Conservation (phyloP, 2,797 vertebrate genomes). For the Tokudaia muenninki region DNA sequence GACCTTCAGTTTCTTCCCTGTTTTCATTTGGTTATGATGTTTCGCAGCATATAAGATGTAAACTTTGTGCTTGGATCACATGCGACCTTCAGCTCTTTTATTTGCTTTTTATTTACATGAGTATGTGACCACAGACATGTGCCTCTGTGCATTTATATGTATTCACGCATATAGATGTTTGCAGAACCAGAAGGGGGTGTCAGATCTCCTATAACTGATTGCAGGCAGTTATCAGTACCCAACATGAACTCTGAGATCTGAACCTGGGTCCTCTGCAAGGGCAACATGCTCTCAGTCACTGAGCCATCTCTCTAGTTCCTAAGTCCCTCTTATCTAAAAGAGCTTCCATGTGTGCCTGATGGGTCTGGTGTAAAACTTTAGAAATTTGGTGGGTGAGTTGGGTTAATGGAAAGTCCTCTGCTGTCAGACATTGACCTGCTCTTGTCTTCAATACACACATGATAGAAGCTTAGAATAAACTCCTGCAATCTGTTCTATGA, state of each 20-base stretch:
- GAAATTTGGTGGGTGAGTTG: neutral
- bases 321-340: neutral
- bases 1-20: neutral
- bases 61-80: neutral
- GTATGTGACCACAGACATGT: neutral
- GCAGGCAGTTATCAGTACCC: neutral
- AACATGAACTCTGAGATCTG: too few species aligned
- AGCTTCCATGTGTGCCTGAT: neutral
- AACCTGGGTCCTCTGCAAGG: too few species aligned
- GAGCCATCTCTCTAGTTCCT: neutral
- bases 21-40: neutral
- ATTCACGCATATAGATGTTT: neutral
- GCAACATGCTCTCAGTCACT: neutral
- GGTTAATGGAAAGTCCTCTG: neutral
- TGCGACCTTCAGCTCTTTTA: neutral
- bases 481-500: neutral
- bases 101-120: neutral
- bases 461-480: neutral
- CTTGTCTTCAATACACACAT: neutral
- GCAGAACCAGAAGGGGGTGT: neutral
- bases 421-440: neutral
- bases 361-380: neutral
- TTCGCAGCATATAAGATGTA: constrained; percentile 23
- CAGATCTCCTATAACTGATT: neutral
- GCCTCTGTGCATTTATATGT: too few species aligned